Percentiles rank a stretch among this genome's conserved stretches.
These are phyloP conservation scores for Neostethus bicornis DNA, from an alignment of 2,797 vertebrate genomes.

Conservation along the genomic window DNA sequence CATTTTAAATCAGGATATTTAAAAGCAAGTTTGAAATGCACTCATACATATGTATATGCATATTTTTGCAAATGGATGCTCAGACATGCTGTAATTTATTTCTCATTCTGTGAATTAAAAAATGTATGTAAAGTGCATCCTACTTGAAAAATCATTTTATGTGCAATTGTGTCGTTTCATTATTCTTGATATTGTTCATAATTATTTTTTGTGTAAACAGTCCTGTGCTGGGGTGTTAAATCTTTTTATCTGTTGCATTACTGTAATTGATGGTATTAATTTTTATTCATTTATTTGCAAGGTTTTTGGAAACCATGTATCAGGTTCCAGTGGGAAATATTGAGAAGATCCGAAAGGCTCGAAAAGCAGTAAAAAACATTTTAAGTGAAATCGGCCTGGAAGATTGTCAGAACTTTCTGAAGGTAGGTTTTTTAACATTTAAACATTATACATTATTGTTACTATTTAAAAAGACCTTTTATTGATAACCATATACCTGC, in stretches of 20 bases:
- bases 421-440: no score
- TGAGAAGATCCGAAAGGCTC: slow-evolving; percentile 93
- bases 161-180: slow-evolving; percentile 5
- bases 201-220: neutral
- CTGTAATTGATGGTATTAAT: neutral
- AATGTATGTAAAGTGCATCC: no score
- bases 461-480: no score
- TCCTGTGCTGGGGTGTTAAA: neutral
- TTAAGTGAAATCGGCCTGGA: slow-evolving; percentile 93
- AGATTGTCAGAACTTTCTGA: slow-evolving; percentile 80
- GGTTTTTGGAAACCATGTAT: slow-evolving; percentile 88
- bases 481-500: no score
- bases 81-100: slow-evolving; percentile 11
- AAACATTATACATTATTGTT: no score
- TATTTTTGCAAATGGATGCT: neutral
- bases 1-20: no score
- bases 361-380: slow-evolving; percentile 92
- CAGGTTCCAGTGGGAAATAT: slow-evolving; percentile 93
- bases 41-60: neutral
- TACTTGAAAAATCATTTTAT: no score
- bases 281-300: slow-evolving; percentile 23
- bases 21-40: no score
- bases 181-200: neutral
- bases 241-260: no score
- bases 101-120: neutral